Percentiles rank a stretch among this genome's conserved stretches.
Conservation (phyloP, 2,797 vertebrate genomes). For the Anniella stebbinsi region DNA sequence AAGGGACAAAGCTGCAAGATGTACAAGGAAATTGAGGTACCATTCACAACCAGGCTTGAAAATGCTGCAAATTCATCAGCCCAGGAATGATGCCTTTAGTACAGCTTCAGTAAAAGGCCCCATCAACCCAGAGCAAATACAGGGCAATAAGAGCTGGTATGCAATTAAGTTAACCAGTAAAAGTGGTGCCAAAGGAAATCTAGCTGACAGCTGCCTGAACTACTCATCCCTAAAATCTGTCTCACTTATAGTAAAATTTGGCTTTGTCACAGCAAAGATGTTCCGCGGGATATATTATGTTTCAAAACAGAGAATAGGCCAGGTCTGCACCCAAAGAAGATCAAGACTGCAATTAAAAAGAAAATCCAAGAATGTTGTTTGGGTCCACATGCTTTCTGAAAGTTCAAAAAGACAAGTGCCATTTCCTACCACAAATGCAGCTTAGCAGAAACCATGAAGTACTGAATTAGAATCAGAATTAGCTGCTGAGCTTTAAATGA, state of each 20-base stretch:
- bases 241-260: conserved; percentile 11
- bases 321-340: not conserved
- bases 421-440: conserved; percentile 48
- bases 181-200: not conserved
- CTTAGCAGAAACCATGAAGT: conserved; percentile 39
- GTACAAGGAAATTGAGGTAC: not conserved
- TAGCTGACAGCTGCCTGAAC: not conserved
- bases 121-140: not conserved
- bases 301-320: not conserved
- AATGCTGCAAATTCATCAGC: no score
- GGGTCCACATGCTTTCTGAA: not conserved
- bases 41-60: not conserved
- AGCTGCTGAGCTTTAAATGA: not conserved
- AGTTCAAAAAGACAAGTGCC: conserved; percentile 44
- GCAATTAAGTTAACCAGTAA: not conserved
- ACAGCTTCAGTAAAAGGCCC: not conserved
- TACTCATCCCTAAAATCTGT: conserved; percentile 15
- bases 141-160: not conserved
- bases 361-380: conserved; percentile 50
- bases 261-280: not conserved
- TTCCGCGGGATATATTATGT: not conserved
- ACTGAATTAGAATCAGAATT: conserved; percentile 19
- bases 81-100: no score
- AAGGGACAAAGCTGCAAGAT: not conserved
- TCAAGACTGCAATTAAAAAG: not conserved